Evolutionary conservation across 2,113 vertebrate genomes (phyloP).

Genomic region (Spea bombifrons): DNA sequence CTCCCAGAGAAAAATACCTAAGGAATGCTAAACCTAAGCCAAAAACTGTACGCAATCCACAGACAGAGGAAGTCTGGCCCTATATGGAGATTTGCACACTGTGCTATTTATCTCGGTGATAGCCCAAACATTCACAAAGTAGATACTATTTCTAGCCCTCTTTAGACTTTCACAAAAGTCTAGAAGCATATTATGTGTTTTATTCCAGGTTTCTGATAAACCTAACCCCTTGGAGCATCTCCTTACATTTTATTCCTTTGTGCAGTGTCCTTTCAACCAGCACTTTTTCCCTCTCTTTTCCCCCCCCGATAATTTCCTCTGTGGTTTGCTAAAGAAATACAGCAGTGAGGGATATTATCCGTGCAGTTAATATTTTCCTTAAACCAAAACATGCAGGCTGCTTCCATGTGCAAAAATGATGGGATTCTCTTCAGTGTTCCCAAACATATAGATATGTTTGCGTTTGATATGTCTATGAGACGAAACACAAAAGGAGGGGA

Average conservation of each 20-base stretch:
- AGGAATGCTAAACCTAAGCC: slow-evolving; percentile 83
- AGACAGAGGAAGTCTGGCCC: slow-evolving; percentile 80
- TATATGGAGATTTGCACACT: slow-evolving; percentile 81
- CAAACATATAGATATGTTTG: no score
- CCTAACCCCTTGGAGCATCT: background rate
- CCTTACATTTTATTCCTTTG: background rate
- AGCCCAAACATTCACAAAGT: slow-evolving; percentile 50
- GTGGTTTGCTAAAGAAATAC: background rate
- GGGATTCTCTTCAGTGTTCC: no score
- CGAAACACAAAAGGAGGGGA: no score
- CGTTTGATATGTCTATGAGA: no score
- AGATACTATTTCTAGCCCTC: slow-evolving; percentile 52
- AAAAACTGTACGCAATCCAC: slow-evolving; percentile 80
- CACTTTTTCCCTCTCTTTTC: background rate
- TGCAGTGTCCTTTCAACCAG: background rate
- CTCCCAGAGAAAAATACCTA: slow-evolving; percentile 79
- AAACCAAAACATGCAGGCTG: background rate
- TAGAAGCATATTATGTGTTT: slow-evolving; percentile 27
- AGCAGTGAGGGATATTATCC: background rate
- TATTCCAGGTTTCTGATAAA: slow-evolving; percentile 28
- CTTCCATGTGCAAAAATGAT: background rate
- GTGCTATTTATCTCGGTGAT: slow-evolving; percentile 57
- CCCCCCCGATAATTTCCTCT: background rate
- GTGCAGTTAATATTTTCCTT: background rate
- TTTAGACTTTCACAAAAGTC: slow-evolving; percentile 49